Conservation (phyloP, 2,113 vertebrate species). For the Daphoenositta chrysoptera region DNA sequence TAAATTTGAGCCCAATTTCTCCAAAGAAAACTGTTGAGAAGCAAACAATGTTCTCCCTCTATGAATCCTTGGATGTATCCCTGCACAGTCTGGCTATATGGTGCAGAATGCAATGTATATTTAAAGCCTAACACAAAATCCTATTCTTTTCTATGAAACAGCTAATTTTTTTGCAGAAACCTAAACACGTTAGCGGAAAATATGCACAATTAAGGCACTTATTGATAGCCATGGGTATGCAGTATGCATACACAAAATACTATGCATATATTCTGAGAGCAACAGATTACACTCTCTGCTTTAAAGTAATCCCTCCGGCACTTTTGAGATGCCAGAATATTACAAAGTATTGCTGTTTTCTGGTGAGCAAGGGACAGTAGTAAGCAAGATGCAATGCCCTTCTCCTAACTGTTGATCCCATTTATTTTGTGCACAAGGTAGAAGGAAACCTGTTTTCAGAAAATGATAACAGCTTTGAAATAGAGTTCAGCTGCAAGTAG, state of each 20-base stretch:
- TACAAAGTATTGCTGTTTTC: background rate
- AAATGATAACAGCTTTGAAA: conserved; percentile 38
- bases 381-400: background rate
- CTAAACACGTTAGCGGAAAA: background rate
- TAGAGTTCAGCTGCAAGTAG: background rate
- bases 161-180: background rate
- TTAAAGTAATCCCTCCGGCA: background rate
- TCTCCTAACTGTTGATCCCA: background rate
- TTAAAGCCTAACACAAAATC: background rate
- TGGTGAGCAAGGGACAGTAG: background rate
- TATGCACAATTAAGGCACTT: background rate
- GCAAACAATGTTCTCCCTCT: background rate
- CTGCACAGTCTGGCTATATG: background rate
- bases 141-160: background rate
- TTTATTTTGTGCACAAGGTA: conserved; percentile 31
- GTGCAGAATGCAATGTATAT: background rate
- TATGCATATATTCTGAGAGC: background rate
- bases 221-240: background rate
- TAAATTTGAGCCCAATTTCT: background rate
- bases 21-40: background rate
- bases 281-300: background rate
- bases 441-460: conserved; percentile 31
- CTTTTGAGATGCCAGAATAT: background rate
- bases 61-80: rapidly evolving
- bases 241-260: background rate